Evolutionary conservation across 2,888 invertebrate genomes (phyloP).

Genomic region (Glyphotaelius pellucidus): DNA sequence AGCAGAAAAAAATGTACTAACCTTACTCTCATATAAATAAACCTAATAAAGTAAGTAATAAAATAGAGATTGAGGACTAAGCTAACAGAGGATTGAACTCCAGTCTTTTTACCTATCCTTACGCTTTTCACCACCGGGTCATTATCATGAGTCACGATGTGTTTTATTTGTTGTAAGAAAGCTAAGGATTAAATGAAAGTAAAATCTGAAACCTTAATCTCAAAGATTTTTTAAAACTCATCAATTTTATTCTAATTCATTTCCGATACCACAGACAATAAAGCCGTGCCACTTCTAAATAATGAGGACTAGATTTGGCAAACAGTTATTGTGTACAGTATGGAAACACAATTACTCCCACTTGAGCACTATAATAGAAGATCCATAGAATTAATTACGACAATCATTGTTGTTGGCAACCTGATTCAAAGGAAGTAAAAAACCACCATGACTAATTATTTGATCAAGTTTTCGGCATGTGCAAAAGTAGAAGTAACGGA

Average conservation of each 20-base stretch:
- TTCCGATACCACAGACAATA: not conserved
- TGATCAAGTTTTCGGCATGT: not conserved
- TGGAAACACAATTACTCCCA: not conserved
- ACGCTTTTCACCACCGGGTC: no score
- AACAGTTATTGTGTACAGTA: not conserved
- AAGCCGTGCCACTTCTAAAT: not conserved
- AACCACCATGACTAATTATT: not conserved
- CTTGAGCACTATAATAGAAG: not conserved
- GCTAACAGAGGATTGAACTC: no score
- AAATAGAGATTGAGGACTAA: no score
- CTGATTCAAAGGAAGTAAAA: not conserved
- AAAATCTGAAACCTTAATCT: not conserved
- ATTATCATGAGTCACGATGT: no score
- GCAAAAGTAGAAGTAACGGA: not conserved
- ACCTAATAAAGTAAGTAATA: no score
- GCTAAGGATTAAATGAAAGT: not conserved
- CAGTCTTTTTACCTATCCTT: no score
- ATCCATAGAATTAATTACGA: not conserved
- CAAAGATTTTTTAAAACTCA: not conserved
- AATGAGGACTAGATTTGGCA: not conserved
- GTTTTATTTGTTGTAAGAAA: no score
- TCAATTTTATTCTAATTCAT: not conserved
- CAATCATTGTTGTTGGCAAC: not conserved
- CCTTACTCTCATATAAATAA: no score
- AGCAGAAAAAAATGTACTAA: no score